phyloP scores from a whole-genome alignment of 2,797 vertebrate genomes.

The Octomys mimax region DNA sequence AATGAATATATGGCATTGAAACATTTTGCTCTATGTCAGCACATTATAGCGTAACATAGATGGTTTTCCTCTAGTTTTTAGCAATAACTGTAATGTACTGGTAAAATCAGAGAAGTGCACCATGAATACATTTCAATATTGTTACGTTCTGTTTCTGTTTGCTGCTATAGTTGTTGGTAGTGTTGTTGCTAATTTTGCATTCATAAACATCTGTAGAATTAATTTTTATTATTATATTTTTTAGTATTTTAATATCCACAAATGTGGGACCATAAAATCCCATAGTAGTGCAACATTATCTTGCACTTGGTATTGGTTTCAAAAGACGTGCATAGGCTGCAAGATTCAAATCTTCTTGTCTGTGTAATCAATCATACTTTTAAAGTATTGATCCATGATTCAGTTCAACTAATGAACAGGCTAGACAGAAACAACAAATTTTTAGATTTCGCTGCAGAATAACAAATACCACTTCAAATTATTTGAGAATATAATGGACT shows the following conservation, averaged over 20 bases:
- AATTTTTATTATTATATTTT: slow-evolving; percentile 1
- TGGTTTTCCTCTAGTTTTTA: neutral
- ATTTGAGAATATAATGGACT: slow-evolving; percentile 69
- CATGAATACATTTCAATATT: neutral
- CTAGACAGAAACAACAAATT: slow-evolving; percentile 50
- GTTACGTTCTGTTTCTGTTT: neutral
- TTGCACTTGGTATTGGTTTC: slow-evolving; percentile 51
- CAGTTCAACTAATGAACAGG: slow-evolving; percentile 14
- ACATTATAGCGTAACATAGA: neutral
- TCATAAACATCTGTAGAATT: neutral
- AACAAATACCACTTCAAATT: slow-evolving; percentile 72
- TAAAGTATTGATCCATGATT: slow-evolving; percentile 22
- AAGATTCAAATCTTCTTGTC: slow-evolving; percentile 16
- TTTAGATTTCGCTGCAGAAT: slow-evolving; percentile 54
- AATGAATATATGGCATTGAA: neutral
- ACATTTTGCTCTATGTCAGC: neutral
- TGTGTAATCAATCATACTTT: slow-evolving; percentile 44
- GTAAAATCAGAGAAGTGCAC: neutral
- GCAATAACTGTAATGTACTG: neutral
- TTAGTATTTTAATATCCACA: neutral
- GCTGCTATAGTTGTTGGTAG: neutral
- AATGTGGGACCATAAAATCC: neutral
- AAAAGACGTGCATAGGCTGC: neutral
- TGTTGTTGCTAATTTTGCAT: neutral
- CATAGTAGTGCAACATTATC: neutral